These are phyloP conservation scores for Holothuria scabra DNA, from an alignment of 53 echinoderm and acorn worm genomes.

Conservation along the genomic window DNA sequence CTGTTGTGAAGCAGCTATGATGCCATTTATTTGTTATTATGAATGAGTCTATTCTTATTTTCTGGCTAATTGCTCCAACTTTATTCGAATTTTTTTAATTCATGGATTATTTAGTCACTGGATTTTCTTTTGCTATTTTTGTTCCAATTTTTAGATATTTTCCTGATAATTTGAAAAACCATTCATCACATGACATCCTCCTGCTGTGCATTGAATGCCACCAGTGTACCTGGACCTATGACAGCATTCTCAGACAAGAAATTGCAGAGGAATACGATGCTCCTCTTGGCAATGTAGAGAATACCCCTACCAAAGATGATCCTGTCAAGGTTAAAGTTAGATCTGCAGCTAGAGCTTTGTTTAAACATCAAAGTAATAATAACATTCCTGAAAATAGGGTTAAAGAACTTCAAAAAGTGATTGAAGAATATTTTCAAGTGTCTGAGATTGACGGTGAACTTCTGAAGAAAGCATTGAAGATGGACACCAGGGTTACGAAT, in stretches of 20 bases:
- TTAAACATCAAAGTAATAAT: slow-evolving; percentile 60
- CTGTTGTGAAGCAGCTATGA: too few relatives aligned
- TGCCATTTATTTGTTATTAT: too few relatives aligned
- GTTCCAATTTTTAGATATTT: slow-evolving; percentile 70
- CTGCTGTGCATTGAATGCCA: slow-evolving; percentile 86
- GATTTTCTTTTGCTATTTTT: too few relatives aligned
- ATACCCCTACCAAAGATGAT: slow-evolving; percentile 69
- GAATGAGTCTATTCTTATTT: too few relatives aligned
- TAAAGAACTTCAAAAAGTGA: slow-evolving; percentile 55
- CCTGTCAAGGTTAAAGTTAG: slow-evolving; percentile 64
- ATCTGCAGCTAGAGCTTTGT: slow-evolving; percentile 83
- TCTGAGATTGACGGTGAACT: slow-evolving; percentile 61
- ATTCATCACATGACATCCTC: slow-evolving; percentile 93
- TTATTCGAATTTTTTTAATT: too few relatives aligned
- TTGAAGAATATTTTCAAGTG: slow-evolving; percentile 58
- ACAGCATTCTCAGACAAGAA: slow-evolving; percentile 61
- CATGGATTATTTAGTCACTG: too few relatives aligned
- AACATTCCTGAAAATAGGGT: slow-evolving; percentile 75
- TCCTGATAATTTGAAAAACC: slow-evolving; percentile 79
- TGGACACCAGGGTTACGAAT: slow-evolving; percentile 72
- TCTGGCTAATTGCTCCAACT: too few relatives aligned
- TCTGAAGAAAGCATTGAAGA: slow-evolving; percentile 47
- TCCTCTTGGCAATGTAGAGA: slow-evolving; percentile 64
- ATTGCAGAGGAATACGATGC: slow-evolving; percentile 75
- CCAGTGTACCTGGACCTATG: slow-evolving; percentile 73